Evolutionary conservation across 1,140 invertebrate genomes (phyloP).

Genomic region (Hycleus phaleratus): DNA sequence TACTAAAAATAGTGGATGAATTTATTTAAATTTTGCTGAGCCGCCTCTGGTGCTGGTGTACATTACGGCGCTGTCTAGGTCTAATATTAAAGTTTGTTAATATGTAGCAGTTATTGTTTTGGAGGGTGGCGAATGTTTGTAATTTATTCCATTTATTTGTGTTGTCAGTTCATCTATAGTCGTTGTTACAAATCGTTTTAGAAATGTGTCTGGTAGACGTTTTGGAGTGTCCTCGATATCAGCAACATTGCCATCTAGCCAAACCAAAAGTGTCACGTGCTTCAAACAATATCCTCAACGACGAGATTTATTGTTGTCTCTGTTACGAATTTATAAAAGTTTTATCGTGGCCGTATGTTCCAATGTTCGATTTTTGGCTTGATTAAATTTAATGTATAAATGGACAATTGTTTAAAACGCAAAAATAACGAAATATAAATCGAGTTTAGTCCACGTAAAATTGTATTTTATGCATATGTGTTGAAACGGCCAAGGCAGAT

Average conservation of each 20-base stretch:
- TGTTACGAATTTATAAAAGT: constrained; percentile 29
- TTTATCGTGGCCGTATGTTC: constrained; percentile 24
- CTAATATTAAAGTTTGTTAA: constrained; percentile 29
- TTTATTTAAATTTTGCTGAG: too few relatives aligned
- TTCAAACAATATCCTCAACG: constrained; percentile 31
- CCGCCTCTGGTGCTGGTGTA: too few relatives aligned
- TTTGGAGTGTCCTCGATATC: constrained; percentile 21
- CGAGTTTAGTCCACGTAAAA: too few relatives aligned
- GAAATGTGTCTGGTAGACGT: constrained; percentile 3
- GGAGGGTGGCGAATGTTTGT: too few relatives aligned
- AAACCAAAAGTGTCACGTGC: constrained; percentile 28
- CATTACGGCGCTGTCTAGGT: constrained; percentile 9
- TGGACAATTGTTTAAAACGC: too few relatives aligned
- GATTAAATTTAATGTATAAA: too few relatives aligned
- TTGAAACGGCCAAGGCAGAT: constrained; percentile 9
- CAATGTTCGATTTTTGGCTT: constrained; percentile 3
- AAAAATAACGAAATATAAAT: too few relatives aligned
- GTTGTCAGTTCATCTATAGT: too few relatives aligned
- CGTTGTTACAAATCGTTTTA: constrained; percentile 6
- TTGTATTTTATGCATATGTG: too few relatives aligned
- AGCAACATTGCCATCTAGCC: constrained; percentile 20
- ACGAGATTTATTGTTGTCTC: constrained; percentile 25
- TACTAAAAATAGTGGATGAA: too few relatives aligned
- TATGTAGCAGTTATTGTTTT: constrained; percentile 14
- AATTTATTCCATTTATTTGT: too few relatives aligned